Evolutionary conservation across 2,113 vertebrate genomes (phyloP).

Genomic region (Urocitellus parryii): DNA sequence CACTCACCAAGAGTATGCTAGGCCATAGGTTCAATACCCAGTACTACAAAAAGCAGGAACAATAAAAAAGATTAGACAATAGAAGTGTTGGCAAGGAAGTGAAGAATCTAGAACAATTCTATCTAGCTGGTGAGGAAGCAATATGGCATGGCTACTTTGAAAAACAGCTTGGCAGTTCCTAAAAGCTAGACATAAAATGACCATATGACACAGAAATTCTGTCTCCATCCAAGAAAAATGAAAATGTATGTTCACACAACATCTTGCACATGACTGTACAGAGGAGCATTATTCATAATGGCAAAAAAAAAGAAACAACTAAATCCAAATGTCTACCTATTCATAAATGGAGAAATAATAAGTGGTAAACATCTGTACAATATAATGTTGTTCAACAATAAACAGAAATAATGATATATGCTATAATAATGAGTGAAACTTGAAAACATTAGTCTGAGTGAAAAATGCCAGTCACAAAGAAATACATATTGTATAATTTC

Average conservation of each 20-base stretch:
- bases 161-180: neutral
- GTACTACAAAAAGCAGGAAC: too few relatives aligned
- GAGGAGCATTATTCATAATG: neutral
- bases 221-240: neutral
- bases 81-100: neutral
- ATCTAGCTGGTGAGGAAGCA: neutral
- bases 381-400: neutral
- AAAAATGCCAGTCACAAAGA: neutral
- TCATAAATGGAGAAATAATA: constrained; percentile 23
- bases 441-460: neutral
- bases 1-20: too few relatives aligned
- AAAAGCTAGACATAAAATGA: neutral
- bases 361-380: neutral
- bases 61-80: neutral
- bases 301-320: neutral
- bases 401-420: neutral
- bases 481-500: neutral
- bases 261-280: neutral
- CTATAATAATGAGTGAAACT: neutral
- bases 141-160: neutral
- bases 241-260: too few relatives aligned
- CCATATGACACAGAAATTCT: neutral
- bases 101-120: neutral
- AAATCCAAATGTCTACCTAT: neutral
- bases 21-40: too few relatives aligned